These are phyloP conservation scores for Adineta ricciae DNA, from an alignment of 2,888 invertebrate genomes.

Conservation along the genomic window DNA sequence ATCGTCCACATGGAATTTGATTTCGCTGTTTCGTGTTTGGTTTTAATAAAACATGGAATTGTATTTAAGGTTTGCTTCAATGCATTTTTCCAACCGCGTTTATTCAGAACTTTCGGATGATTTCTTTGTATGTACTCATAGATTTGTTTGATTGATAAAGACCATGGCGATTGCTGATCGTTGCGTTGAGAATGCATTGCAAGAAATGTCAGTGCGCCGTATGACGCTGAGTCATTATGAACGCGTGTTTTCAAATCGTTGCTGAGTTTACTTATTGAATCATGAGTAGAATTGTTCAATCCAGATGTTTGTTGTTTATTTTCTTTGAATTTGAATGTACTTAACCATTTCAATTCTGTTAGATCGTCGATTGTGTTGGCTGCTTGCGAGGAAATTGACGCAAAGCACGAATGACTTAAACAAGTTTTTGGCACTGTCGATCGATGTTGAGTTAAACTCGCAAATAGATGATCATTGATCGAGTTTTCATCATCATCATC, in stretches of 20 bases:
- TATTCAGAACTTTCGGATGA: not conserved
- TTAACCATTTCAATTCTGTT: constrained; percentile 4
- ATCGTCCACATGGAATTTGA: not conserved
- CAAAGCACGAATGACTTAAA: constrained; percentile 14
- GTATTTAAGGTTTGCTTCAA: not conserved
- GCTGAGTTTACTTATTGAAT: not conserved
- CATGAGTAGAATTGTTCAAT: not conserved
- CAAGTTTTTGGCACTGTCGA: not conserved
- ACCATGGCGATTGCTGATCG: not conserved
- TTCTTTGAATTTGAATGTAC: not conserved
- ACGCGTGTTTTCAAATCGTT: not conserved
- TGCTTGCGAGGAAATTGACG: not conserved
- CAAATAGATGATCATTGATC: not conserved
- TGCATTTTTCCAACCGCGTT: not conserved
- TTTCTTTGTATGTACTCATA: not conserved
- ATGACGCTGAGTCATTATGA: not conserved
- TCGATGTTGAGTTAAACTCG: not conserved
- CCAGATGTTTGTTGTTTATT: not conserved
- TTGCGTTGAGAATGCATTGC: not conserved
- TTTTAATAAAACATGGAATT: constrained; percentile 14
- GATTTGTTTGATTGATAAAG: not conserved
- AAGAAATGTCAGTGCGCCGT: not conserved
- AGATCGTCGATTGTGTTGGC: not conserved
- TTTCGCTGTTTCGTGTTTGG: not conserved
- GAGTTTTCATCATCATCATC: not conserved